Percentiles rank a stretch among this genome's conserved stretches.
Evolutionary conservation across 1,140 invertebrate genomes (phyloP).

Genomic region (Calosoma granatense): DNA sequence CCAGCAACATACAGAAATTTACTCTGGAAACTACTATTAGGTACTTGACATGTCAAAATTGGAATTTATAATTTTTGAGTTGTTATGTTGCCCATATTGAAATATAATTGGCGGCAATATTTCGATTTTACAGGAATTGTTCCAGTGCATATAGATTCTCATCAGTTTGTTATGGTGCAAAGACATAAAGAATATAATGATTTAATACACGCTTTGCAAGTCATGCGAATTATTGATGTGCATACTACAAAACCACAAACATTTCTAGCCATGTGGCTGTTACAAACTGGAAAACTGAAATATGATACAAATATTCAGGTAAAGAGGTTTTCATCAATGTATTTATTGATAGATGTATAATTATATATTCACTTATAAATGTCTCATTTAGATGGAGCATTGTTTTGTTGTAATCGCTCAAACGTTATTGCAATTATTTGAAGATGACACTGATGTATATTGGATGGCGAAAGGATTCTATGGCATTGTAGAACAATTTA

Average conservation of each 20-base stretch:
- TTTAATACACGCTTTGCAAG: conserved; percentile 55
- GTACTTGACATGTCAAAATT: conserved; percentile 33
- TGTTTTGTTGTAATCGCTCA: conserved; percentile 54
- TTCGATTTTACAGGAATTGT: conserved; percentile 47
- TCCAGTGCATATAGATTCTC: conserved; percentile 61
- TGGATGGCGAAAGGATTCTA: conserved; percentile 68
- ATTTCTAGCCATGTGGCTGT: conserved; percentile 65
- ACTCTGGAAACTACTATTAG: conserved; percentile 78
- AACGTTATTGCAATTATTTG: conserved; percentile 55
- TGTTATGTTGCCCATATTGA: not conserved
- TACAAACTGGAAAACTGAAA: conserved; percentile 54
- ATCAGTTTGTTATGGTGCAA: conserved; percentile 61
- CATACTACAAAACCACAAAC: conserved; percentile 47
- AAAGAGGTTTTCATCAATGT: too few species aligned
- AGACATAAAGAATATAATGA: conserved; percentile 64
- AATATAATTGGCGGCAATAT: conserved; percentile 4
- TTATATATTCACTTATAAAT: conserved; percentile 2
- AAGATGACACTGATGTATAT: conserved; percentile 63
- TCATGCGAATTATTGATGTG: conserved; percentile 48
- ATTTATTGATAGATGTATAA: conserved; percentile 4
- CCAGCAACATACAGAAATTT: conserved; percentile 69
- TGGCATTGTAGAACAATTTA: conserved; percentile 51
- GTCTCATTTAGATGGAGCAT: conserved; percentile 37
- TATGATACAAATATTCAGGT: conserved; percentile 23
- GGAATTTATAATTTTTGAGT: not conserved